phyloP scores from a whole-genome alignment of 2,113 vertebrate species.

The Microcebus murinus region DNA sequence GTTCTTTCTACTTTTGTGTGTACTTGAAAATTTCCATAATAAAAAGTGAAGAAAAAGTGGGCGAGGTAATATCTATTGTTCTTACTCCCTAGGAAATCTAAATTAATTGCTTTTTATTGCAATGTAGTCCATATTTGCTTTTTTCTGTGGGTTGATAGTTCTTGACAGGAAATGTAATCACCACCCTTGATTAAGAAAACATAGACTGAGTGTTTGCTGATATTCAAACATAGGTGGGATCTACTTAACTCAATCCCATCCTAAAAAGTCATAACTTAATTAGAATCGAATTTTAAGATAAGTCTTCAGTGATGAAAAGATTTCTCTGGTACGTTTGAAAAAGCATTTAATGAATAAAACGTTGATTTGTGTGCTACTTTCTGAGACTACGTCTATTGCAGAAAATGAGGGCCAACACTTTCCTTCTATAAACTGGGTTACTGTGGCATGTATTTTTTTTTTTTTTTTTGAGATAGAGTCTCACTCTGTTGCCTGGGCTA shows the following conservation, averaged over 20 bases:
- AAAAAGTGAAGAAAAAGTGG: conserved; percentile 72
- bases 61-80: conserved; percentile 61
- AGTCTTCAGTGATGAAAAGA: conserved; percentile 71
- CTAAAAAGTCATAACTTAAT: conserved; percentile 71
- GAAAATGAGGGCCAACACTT: conserved; percentile 21
- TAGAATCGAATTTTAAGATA: conserved; percentile 67
- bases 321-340: conserved; percentile 57
- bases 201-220: conserved; percentile 57
- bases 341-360: conserved; percentile 61
- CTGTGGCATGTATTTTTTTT: neutral
- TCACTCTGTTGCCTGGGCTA: too few species aligned
- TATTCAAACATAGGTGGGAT: conserved; percentile 57
- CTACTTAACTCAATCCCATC: conserved; percentile 59
- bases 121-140: conserved; percentile 55
- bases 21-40: conserved; percentile 68
- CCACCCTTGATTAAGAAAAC: conserved; percentile 25
- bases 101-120: conserved; percentile 62
- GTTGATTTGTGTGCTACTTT: conserved; percentile 15
- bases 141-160: conserved; percentile 1
- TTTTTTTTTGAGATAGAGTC: too few species aligned
- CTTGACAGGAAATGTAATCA: conserved; percentile 53
- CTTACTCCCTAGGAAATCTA: conserved; percentile 55
- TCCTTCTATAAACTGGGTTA: neutral
- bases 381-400: neutral
- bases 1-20: conserved; percentile 51